Base-by-base conservation (phyloP, 2,797 vertebrate genomes). In the Sebastes matsubarae region DNA sequence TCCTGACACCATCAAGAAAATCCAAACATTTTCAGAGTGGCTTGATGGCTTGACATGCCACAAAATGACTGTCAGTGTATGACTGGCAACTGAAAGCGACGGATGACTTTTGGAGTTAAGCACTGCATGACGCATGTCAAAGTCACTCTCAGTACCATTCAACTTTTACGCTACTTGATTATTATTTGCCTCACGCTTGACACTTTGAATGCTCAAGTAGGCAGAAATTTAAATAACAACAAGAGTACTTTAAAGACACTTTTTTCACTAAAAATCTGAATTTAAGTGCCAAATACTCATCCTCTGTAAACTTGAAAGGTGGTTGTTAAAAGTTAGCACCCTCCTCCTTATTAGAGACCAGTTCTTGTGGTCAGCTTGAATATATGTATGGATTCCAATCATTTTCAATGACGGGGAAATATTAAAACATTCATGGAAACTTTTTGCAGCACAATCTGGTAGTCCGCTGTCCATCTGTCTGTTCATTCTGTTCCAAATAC, bases 81-180 rank as follows among this genome's bases (percentile, higher is more conserved):
- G 83, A 85, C 63, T 85, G 80, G 63, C 85, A 86, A 57, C 60
- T 30, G 55, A 75, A 76, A 79, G 86, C 87, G 87, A 85, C 63
- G 25, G 68, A 36, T 66, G 72, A 68, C 78, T 77, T 89, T 72
- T 82, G 80, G 78, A 83, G 55, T 80, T 5, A 71, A 74, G 65
- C 54, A 12, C 46, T 58, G 34, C 55, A 25, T 70, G 68, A 83
- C 55, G 81, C 65, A 42, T 73, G 84, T 88, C 87, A 87, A 74
- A 85, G 75, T 77, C 85, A 72, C 29, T 63, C 68, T 67, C 38
- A 74, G 38, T 58, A 38, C 72, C 60, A 65, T 80, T 83, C 68
- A 70, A 72, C 81, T 63, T 77, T 67, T 63, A 69, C 32, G 50
- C 64, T 22, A 36, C 58, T 60, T 77, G 27, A 80, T 81, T 29